A percentile compares a stretch with the other conserved stretches of the same genome.
These are phyloP conservation scores for Samia ricini DNA, from an alignment of 1,140 invertebrate species.

Conservation along the genomic window DNA sequence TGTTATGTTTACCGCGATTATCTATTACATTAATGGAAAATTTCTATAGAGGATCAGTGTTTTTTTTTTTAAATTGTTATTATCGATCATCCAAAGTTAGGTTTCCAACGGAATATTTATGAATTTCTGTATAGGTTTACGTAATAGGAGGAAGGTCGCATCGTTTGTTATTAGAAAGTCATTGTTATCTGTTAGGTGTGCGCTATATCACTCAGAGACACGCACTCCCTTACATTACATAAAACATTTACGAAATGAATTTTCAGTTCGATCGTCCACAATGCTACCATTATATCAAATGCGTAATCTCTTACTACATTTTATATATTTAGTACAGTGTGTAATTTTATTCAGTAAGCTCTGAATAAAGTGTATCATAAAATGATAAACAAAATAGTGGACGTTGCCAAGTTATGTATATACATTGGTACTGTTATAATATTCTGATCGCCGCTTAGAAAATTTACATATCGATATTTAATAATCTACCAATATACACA, in stretches of 20 bases:
- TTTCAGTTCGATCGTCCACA: conserved; percentile 7
- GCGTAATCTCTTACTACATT: neutral
- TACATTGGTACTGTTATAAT: neutral
- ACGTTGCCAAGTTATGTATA: conserved; percentile 19
- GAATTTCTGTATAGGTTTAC: conserved; percentile 57
- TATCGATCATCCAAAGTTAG: conserved; percentile 51
- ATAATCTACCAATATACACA: no score
- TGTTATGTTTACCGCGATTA: conserved; percentile 42
- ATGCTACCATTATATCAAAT: neutral
- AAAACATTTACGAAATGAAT: conserved; percentile 23
- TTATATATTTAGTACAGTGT: neutral
- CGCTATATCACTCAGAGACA: conserved; percentile 9
- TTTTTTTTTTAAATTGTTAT: no score
- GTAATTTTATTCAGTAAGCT: conserved; percentile 1
- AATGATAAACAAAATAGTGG: conserved; percentile 11
- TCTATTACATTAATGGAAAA: conserved; percentile 44
- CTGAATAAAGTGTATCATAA: conserved; percentile 4
- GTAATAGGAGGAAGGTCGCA: conserved; percentile 48
- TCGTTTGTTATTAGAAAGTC: conserved; percentile 41
- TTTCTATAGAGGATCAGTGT: conserved; percentile 40
- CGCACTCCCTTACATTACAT: conserved; percentile 28
- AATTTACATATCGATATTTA: no score
- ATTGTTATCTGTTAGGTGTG: conserved; percentile 33
- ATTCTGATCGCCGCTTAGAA: neutral
- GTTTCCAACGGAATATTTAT: conserved; percentile 46